Base-by-base conservation (phyloP, 2,113 vertebrate species). In the Strix aluco region DNA sequence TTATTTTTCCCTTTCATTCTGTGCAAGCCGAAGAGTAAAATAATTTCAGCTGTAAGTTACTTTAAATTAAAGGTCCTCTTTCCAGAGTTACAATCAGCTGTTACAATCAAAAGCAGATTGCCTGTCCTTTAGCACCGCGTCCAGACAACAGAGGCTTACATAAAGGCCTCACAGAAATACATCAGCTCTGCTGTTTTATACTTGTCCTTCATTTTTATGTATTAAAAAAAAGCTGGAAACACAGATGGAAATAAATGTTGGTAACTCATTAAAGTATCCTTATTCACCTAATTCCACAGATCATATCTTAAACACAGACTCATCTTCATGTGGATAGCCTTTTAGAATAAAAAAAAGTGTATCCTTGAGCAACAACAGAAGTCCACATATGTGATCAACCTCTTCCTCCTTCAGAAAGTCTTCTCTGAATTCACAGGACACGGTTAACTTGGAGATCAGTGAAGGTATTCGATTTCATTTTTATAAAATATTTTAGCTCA, bases 1-100 rank as follows among this genome's bases (percentile, higher is more conserved):
- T 88, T 95, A 82, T 75, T 86, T 96, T 97, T 98, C 94, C 95
- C 93, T 97, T 97, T 97, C 95, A 96, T 96, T 93, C 30, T 86
- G 91, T 93, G 96, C 97, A 98, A 98, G 87, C 62, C 86, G 67
- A 88, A 86, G 54, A 91, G 47, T 65, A 81, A 87, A 95, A 97
- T 89, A 95, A 97, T 86, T 97, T 95, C 94, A 96, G 63, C 90
- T 90, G 72, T 34, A 84, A 94, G 75, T 63, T 95, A 95, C 78
- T 94, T 96, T 77, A 93, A 97, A 61, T 80, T 92, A 96, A 97
- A 95, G 84, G 91, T 95, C 88, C 83, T 96, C 82, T 80, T 95
- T 80, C 94, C 22, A 20, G 90, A 96, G 82, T 86, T 79, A 62
- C 81, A 96, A 92, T 96, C 93, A 94, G 96, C 95, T 96, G 90